Evolutionary conservation across 2,797 vertebrate species (phyloP).

Genomic region (Enteromius thamalakanensis): DNA sequence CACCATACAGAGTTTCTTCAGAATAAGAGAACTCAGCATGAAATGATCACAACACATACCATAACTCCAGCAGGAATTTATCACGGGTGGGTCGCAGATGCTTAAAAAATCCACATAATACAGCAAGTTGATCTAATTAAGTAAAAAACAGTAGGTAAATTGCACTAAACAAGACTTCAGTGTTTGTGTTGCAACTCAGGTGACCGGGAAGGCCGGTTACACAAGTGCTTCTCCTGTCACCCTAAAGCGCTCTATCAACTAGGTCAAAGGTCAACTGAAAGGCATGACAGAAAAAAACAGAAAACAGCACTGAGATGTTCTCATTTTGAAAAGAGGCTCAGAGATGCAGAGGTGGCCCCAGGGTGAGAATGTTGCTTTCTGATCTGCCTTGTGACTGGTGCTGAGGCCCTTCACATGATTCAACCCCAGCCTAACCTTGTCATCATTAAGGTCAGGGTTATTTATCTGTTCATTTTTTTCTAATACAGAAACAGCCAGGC

Average conservation of each 20-base stretch:
- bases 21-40: conserved; percentile 52
- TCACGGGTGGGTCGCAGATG: conserved; percentile 45
- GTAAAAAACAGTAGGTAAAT: conserved; percentile 34
- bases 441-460: conserved; percentile 59
- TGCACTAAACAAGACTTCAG: conserved; percentile 11
- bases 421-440: conserved; percentile 47
- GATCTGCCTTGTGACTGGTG: conserved; percentile 68
- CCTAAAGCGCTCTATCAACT: conserved; percentile 55
- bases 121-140: not conserved
- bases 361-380: conserved; percentile 52
- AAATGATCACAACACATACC: conserved; percentile 53
- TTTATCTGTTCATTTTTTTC: conserved; percentile 54
- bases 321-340: conserved; percentile 56
- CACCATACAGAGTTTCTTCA: conserved; percentile 52
- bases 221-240: conserved; percentile 50
- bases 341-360: conserved; percentile 54
- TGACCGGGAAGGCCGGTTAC: conserved; percentile 31
- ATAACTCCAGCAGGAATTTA: conserved; percentile 50
- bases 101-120: conserved; percentile 12
- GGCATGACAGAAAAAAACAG: conserved; percentile 60
- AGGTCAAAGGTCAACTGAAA: conserved; percentile 59
- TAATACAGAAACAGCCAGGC: conserved; percentile 33
- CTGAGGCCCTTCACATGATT: conserved; percentile 69
- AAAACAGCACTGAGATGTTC: conserved; percentile 56
- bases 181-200: not conserved